Evolutionary conservation across 1,140 invertebrate genomes (phyloP), one percentile per base, ranked within the genome.

Genomic region (Drosophila elegans): DNA sequence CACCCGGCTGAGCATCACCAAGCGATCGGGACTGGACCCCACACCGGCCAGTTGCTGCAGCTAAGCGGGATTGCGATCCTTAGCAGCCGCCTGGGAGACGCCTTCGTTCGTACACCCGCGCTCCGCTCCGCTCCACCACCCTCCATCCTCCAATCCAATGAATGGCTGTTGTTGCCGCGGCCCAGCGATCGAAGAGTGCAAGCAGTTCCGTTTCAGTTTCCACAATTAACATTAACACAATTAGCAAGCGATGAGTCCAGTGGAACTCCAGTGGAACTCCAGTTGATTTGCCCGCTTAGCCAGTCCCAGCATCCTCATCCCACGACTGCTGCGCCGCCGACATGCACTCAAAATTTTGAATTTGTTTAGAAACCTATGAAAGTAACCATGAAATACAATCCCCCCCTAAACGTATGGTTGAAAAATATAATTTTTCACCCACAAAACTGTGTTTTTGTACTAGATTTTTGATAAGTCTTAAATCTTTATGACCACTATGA

Each of bases 31-130:
- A 71, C 92, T 95, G 85, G 96, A 97, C 92, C 96, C 97, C 55
- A 97, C 96, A 74, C 96, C 96, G 25, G 96, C 96, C 53, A 96
- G 95, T 53, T 97, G 96, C 93, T 97, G 96, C 94, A 97, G 96
- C 94, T 97, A 97, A 94, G 64, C 68, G 55, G 69, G 44, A 55
- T 41, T n/a, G 32, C 32, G 46, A 45, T 62, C 56, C 36, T 21
- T 1, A 21, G 16, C 16, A 21, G 64, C 36, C 64, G 64, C 45
- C 36, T 25, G 38, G 29, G 67, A 64, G 67, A 64, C 53, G 66
- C 7, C 39, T 21, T 11, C 44, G 13, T 21, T 11, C 44, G 13
- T 21, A 29, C 34, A 13, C 34, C 39, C 38, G n/a, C n/a, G n/a
- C n/a, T n/a, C n/a, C n/a, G n/a, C n/a, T n/a, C n/a, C n/a, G 13